phyloP scores from a whole-genome alignment of 2,797 vertebrate genomes.

The Galagoides demidoff region DNA sequence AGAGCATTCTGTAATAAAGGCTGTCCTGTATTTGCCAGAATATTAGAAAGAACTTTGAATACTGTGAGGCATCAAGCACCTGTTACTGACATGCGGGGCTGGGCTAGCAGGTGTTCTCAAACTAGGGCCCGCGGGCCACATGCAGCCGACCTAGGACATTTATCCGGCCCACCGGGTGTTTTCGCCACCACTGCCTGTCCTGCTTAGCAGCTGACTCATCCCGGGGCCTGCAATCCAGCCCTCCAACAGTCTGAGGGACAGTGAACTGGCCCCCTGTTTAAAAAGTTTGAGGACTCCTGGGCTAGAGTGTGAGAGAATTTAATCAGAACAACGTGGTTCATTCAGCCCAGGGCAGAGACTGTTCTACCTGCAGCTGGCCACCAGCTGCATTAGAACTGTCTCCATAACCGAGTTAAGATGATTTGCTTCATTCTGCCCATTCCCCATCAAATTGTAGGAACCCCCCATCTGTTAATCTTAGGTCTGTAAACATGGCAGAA shows the following conservation, averaged over 20 bases:
- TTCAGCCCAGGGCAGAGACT: background rate
- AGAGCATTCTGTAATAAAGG: background rate
- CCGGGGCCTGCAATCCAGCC: no score
- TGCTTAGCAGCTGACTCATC: no score
- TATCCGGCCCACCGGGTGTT: no score
- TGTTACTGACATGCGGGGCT: background rate
- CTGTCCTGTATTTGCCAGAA: background rate
- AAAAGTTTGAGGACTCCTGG: background rate
- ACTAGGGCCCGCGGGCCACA: no score
- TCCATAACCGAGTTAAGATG: background rate
- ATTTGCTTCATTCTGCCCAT: background rate
- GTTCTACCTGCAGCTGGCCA: background rate
- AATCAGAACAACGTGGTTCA: background rate
- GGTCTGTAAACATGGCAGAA: background rate
- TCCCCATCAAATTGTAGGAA: background rate
- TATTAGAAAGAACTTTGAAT: slow-evolving; percentile 7
- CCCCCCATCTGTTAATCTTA: background rate
- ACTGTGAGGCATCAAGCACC: background rate
- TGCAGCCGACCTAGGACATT: no score
- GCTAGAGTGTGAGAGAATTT: background rate
- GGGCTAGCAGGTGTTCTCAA: no score
- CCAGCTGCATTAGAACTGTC: background rate
- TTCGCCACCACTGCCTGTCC: no score
- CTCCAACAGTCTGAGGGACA: no score
- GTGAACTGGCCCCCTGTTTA: no score